Conservation (phyloP, 2,888 invertebrate genomes). For the Antitype chi region DNA sequence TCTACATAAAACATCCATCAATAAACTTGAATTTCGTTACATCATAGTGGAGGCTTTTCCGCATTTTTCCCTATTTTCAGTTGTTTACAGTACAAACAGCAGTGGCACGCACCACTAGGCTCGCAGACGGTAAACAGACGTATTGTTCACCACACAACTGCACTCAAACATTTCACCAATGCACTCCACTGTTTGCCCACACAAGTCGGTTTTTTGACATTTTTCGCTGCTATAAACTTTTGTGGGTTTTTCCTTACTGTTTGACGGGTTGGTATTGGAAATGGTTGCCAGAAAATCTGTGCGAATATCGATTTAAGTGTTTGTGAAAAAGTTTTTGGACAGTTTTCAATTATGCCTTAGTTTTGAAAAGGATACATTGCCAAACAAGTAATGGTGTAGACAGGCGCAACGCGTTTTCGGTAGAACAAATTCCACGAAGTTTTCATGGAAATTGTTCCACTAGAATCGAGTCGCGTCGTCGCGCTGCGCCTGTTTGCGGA, state of each 20-base stretch:
- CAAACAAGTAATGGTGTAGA: too few species aligned
- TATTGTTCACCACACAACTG: slow-evolving; percentile 56
- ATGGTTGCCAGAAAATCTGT: not conserved
- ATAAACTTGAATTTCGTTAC: slow-evolving; percentile 59
- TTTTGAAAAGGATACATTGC: too few species aligned
- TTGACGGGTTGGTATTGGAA: slow-evolving; percentile 3
- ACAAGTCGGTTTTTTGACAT: slow-evolving; percentile 53
- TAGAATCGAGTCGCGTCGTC: too few species aligned
- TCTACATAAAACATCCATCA: slow-evolving; percentile 24
- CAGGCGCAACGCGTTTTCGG: too few species aligned
- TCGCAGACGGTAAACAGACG: slow-evolving; percentile 81
- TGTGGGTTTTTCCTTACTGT: slow-evolving; percentile 19
- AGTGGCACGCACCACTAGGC: slow-evolving; percentile 75
- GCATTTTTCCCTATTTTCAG: slow-evolving; percentile 76
- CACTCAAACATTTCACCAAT: slow-evolving; percentile 56
- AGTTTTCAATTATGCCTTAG: not conserved
- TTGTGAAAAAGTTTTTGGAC: not conserved
- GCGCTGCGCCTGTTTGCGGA: too few species aligned
- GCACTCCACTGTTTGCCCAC: slow-evolving; percentile 46
- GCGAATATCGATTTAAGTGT: slow-evolving; percentile 1
- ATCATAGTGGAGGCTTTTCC: slow-evolving; percentile 59
- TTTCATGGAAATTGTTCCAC: too few species aligned
- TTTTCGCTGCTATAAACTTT: slow-evolving; percentile 44
- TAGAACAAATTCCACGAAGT: too few species aligned
- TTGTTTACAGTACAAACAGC: slow-evolving; percentile 83